These are phyloP conservation scores for Kradibia gibbosae DNA, from an alignment of 1,140 invertebrate species.

Conservation along the genomic window DNA sequence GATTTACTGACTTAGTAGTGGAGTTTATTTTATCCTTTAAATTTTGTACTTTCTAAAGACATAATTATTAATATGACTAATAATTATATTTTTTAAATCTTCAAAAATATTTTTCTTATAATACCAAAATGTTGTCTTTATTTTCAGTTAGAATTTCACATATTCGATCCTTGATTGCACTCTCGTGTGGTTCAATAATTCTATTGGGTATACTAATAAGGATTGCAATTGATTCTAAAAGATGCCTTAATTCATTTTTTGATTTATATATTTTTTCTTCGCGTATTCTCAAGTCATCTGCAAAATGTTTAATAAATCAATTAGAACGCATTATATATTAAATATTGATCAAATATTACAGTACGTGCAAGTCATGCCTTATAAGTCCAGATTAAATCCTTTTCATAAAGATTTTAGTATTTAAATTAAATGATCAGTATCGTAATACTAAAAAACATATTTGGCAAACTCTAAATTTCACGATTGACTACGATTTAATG, in stretches of 20 bases:
- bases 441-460: no score
- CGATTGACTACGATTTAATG: no score
- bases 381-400: no score
- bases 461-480: no score
- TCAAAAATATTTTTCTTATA: constrained; percentile 47
- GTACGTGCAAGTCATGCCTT: not conserved
- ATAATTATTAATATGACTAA: not conserved
- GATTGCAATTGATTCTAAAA: constrained; percentile 79
- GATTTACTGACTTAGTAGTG: not conserved
- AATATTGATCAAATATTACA: not conserved
- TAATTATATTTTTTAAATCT: not conserved
- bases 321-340: not conserved
- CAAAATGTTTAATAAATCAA: not conserved
- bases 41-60: constrained; percentile 64
- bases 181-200: constrained; percentile 83
- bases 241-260: constrained; percentile 78
- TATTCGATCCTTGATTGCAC: constrained; percentile 83
- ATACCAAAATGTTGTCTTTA: constrained; percentile 82
- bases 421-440: not conserved
- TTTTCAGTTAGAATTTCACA: constrained; percentile 82
- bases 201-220: constrained; percentile 78
- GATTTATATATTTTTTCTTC: constrained; percentile 74
- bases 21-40: constrained; percentile 16
- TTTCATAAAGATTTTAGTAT: not conserved
- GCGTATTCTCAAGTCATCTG: constrained; percentile 6